Evolutionary conservation across 2,113 vertebrate species (phyloP).

Genomic region (Greenwoodochromis staneri): DNA sequence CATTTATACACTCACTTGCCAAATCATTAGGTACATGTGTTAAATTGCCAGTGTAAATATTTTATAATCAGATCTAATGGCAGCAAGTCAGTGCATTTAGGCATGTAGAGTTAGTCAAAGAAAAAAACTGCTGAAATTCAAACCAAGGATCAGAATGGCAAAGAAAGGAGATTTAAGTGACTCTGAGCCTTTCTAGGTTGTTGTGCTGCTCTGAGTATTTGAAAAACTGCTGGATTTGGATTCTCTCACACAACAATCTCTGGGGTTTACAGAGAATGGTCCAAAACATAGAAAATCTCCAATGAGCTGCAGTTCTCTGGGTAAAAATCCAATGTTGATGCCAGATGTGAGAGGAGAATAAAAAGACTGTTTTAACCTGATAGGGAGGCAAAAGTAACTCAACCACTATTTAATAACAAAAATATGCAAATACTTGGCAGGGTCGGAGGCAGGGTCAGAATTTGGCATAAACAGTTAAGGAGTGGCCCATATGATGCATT

Average conservation of each 20-base stretch:
- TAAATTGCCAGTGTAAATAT: background rate
- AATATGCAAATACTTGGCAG: background rate
- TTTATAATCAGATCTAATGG: background rate
- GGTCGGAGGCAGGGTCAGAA: background rate
- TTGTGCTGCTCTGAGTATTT: background rate
- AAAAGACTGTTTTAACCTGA: background rate
- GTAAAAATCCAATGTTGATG: background rate
- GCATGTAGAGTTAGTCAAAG: background rate
- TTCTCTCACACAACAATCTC: background rate
- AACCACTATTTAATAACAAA: background rate
- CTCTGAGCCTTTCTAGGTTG: background rate
- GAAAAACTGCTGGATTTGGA: background rate
- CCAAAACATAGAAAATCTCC: background rate
- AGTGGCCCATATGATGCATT: background rate
- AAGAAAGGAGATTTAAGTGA: background rate
- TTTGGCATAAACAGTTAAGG: background rate
- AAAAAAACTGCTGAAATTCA: background rate
- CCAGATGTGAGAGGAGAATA: background rate
- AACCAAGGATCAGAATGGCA: background rate
- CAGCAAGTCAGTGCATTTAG: background rate
- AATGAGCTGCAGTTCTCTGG: background rate
- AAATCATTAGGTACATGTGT: background rate
- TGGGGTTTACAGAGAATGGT: fast-evolving
- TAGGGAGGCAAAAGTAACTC: background rate
- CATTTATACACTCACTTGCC: background rate